Evolutionary conservation across 2,113 vertebrate species (phyloP).

Genomic region (Larimichthys crocea): DNA sequence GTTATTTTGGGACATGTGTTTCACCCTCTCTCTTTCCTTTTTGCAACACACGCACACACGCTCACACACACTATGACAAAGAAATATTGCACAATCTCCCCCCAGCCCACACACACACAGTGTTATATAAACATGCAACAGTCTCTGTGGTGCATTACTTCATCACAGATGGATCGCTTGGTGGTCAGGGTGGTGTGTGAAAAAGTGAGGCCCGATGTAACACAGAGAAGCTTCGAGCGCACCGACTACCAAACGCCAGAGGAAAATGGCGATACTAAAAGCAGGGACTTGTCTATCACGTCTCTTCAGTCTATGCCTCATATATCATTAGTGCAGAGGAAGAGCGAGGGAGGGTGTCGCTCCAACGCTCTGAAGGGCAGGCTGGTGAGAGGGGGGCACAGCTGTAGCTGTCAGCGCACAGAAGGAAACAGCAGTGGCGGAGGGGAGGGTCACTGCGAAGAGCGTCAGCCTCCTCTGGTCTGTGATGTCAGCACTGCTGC

Average conservation of each 20-base stretch:
- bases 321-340: constrained; percentile 56
- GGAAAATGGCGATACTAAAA: constrained; percentile 46
- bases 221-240: constrained; percentile 26
- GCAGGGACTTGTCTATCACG: constrained; percentile 32
- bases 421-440: constrained; percentile 59
- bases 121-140: constrained; percentile 77
- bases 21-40: constrained; percentile 50
- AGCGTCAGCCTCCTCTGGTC: constrained; percentile 66
- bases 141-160: constrained; percentile 64
- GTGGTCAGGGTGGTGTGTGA: constrained; percentile 53
- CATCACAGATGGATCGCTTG: constrained; percentile 70
- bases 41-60: constrained; percentile 27
- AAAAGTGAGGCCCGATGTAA: constrained; percentile 47
- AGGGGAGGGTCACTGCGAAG: constrained; percentile 68
- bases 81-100: constrained; percentile 56
- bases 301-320: constrained; percentile 25
- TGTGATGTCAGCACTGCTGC: constrained; percentile 85
- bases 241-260: constrained; percentile 24
- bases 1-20: constrained; percentile 68
- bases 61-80: constrained; percentile 44
- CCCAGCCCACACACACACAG: constrained; percentile 29
- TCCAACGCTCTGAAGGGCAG: constrained; percentile 24
- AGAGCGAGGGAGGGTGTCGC: not conserved
- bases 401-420: constrained; percentile 72
- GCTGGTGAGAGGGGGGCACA: constrained; percentile 60